Evolutionary conservation across 53 echinoderm and acorn worm species (phyloP), one percentile per base, ranked within the genome.

Genomic region (Holothuria scabra): DNA sequence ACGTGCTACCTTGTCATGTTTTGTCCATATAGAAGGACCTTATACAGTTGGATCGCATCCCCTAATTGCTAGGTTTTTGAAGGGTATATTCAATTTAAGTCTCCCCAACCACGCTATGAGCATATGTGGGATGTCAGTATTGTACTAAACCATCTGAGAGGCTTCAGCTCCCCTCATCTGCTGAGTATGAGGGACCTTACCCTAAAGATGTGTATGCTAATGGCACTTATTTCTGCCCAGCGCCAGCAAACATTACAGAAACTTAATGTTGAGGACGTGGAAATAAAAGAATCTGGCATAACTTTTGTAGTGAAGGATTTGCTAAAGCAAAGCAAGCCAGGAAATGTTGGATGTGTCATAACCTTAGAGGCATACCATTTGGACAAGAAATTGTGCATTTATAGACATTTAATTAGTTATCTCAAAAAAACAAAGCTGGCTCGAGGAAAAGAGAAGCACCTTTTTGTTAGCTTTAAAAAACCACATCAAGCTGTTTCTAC

Each of bases 281-380:
- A 14, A 13, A 25, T 74, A 63, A 12, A 31, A 13, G 30, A 63
- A 1, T 28, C 26, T 63, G 26, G 6, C 9, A 63, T 63, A 16
- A 30, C 30, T 9, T 63, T 63, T 10, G 26, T 26, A 28, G n/a
- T n/a, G n/a, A n/a, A n/a, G n/a, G n/a, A n/a, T n/a, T n/a, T n/a
- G n/a, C n/a, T n/a, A n/a, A n/a, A n/a, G 64, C 81, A 84, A 63
- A 76, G 79, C 28, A 79, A 59, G 46, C 88, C 63, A 57, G 91
- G 85, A 20, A 65, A 91, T 65, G 56, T 46, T 22, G 78, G 38
- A 14, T 49, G 23, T 58, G 31, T 20, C 21, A 16, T 86, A 19
- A 68, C 56, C 10, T 60, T 91, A 19, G 64, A 67, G 59, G 91
- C 87, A 25, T 91, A 87, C 31, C 79, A 76, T 23, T 46, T 16